These are phyloP conservation scores for Pantala flavescens DNA, from an alignment of 1,140 invertebrate genomes.

Conservation along the genomic window DNA sequence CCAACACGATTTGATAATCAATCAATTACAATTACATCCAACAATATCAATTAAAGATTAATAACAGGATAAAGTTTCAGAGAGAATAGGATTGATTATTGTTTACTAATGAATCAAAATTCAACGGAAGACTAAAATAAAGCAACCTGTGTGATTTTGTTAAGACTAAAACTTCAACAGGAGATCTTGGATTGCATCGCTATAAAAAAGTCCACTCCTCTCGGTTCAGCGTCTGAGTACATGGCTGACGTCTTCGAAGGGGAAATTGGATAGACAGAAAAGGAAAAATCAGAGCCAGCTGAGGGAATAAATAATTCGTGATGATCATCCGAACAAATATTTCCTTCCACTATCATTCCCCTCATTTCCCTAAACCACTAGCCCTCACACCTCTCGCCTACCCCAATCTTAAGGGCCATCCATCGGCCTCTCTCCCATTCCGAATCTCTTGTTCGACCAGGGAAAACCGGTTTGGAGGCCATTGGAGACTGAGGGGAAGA, in stretches of 20 bases:
- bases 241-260: not conserved
- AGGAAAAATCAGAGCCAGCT: not conserved
- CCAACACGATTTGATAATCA: too few relatives aligned
- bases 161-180: too few relatives aligned
- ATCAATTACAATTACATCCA: too few relatives aligned
- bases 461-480: constrained; percentile 2
- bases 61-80: too few relatives aligned
- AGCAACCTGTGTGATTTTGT: too few relatives aligned
- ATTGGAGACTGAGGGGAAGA: not conserved
- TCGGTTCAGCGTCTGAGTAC: too few relatives aligned
- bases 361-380: not conserved
- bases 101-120: too few relatives aligned
- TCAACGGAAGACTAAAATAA: too few relatives aligned
- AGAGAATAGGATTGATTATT: too few relatives aligned
- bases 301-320: constrained; percentile 7
- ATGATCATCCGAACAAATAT: not conserved
- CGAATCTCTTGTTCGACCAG: not conserved
- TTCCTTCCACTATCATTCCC: not conserved
- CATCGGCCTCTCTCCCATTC: not conserved
- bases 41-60: too few relatives aligned
- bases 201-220: too few relatives aligned
- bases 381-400: not conserved
- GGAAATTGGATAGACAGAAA: not conserved
- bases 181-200: too few relatives aligned
- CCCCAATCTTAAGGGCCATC: not conserved